Percentiles rank a stretch among this genome's conserved stretches.
Evolutionary conservation across 30 jellyfish, hydroid and myxozoan genomes (phyloP).

Genomic region (Pelagia noctiluca): DNA sequence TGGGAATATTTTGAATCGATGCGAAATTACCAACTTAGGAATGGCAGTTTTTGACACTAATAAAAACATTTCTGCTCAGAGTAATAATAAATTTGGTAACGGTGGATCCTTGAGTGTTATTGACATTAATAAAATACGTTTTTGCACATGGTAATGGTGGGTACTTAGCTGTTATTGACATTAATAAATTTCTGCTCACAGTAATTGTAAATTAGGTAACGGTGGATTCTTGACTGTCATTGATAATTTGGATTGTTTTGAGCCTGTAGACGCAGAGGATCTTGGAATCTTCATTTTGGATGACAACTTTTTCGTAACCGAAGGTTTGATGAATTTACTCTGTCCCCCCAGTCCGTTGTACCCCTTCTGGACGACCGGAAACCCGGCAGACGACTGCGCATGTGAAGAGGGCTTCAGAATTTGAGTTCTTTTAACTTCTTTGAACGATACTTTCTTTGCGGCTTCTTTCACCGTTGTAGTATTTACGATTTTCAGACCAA

Average conservation of each 20-base stretch:
- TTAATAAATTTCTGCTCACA: too few species aligned
- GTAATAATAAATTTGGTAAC: background rate
- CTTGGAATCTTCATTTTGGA: constrained; percentile 44
- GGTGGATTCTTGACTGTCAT: background rate
- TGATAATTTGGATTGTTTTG: background rate
- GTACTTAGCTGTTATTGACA: too few species aligned
- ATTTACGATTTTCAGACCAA: constrained; percentile 50
- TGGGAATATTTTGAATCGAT: too few species aligned
- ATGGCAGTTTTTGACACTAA: too few species aligned
- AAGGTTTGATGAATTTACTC: constrained; percentile 38
- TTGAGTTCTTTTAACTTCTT: background rate
- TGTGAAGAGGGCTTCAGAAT: background rate
- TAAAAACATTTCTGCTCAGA: too few species aligned
- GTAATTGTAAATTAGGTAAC: background rate
- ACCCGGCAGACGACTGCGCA: constrained; percentile 4
- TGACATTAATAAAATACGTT: too few species aligned
- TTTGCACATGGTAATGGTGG: too few species aligned
- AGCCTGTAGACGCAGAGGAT: background rate
- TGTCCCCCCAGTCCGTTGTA: constrained; percentile 68
- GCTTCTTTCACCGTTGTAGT: constrained; percentile 50
- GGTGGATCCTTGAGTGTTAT: background rate
- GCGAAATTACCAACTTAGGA: too few species aligned
- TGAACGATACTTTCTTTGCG: constrained; percentile 8
- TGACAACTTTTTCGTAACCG: constrained; percentile 25
- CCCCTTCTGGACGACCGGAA: constrained; percentile 54